Base-by-base conservation (phyloP, 2,797 vertebrate genomes). In the Sparidentex hasta region DNA sequence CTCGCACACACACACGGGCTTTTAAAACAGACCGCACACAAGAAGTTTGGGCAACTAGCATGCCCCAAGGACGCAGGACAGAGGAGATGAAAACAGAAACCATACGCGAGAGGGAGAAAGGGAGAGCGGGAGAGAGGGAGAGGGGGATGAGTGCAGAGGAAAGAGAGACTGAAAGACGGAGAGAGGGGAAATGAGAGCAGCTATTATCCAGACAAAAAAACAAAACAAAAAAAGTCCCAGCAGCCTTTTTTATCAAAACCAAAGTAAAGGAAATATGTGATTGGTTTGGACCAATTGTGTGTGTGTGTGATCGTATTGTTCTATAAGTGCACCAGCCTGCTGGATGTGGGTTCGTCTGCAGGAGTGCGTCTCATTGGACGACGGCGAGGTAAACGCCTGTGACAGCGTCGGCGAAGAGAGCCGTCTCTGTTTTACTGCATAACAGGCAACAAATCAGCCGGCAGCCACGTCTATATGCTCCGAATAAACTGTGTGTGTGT, bases 381-480 rank as follows among this genome's bases (percentile, higher is more conserved):
- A 69, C 43, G 71, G 47, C n/a, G 8, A 25, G 51, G 55, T 76
- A 52, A 68, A 50, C 18, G 63, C 13, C 54, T 54, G 62, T 55
- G 38, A 65, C 44, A 57, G 12, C 44, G 52, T 51, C 14, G 18
- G 29, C 41, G 64, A 43, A 85, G 52, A 57, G 71, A 76, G 57
- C 76, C 57, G 88, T 88, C 83, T 66, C 71, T 68, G 70, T 74
- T 87, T 83, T 87, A 80, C 62, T 74, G 51, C 48, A 78, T 74
- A 88, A 90, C 92, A 93, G 89, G 82, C 82, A 83, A 89, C 92
- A 93, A 92, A 94, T 92, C 91, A 91, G 89, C 90, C 87, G 81
- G 86, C 90, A 90, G 89, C 88, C 87, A 76, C 73, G 80, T 89
- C 64, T 76, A 71, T 80, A 78, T 69, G 87, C 68, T 80, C 64